Evolutionary conservation across 2,888 invertebrate species (phyloP).

Genomic region (Allophyes oxyacanthae): DNA sequence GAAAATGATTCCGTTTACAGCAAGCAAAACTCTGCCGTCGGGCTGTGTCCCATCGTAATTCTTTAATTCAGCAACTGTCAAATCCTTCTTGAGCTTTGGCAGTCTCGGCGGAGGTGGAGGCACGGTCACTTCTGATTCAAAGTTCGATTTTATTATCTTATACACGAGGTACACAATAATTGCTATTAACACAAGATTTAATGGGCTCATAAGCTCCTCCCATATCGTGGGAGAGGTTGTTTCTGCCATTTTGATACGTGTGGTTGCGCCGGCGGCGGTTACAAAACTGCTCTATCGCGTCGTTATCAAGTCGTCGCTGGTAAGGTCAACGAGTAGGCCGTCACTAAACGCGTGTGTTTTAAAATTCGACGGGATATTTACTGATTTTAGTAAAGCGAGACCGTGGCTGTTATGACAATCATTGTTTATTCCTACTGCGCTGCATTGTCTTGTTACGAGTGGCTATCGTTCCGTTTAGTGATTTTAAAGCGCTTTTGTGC

Average conservation of each 20-base stretch:
- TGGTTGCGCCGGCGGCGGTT: slow-evolving; percentile 39
- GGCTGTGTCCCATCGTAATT: slow-evolving; percentile 95
- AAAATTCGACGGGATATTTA: slow-evolving; percentile 56
- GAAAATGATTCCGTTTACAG: slow-evolving; percentile 97
- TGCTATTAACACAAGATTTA: slow-evolving; percentile 78
- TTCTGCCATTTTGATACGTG: slow-evolving; percentile 67
- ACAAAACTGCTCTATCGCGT: slow-evolving; percentile 51
- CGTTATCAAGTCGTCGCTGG: slow-evolving; percentile 65
- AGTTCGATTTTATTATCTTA: slow-evolving; percentile 90
- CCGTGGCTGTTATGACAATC: slow-evolving; percentile 32
- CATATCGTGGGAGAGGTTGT: slow-evolving; percentile 72
- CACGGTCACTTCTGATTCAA: slow-evolving; percentile 73
- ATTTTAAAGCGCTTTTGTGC: slow-evolving; percentile 22
- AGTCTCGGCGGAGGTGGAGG: slow-evolving; percentile 88
- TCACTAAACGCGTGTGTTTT: slow-evolving; percentile 43
- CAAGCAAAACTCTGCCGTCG: slow-evolving; percentile 96
- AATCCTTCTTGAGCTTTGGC: slow-evolving; percentile 96
- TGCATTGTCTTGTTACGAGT: slow-evolving; percentile 43
- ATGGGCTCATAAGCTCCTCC: slow-evolving; percentile 83
- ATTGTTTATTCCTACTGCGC: slow-evolving; percentile 43
- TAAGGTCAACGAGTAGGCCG: slow-evolving; percentile 63
- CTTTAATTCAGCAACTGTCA: slow-evolving; percentile 95
- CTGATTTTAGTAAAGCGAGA: slow-evolving; percentile 39
- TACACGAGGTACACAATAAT: slow-evolving; percentile 89
- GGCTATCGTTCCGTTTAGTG: slow-evolving; percentile 28